Evolutionary conservation across 2,113 vertebrate genomes (phyloP).

Genomic region (Xenotilapia longispinis): DNA sequence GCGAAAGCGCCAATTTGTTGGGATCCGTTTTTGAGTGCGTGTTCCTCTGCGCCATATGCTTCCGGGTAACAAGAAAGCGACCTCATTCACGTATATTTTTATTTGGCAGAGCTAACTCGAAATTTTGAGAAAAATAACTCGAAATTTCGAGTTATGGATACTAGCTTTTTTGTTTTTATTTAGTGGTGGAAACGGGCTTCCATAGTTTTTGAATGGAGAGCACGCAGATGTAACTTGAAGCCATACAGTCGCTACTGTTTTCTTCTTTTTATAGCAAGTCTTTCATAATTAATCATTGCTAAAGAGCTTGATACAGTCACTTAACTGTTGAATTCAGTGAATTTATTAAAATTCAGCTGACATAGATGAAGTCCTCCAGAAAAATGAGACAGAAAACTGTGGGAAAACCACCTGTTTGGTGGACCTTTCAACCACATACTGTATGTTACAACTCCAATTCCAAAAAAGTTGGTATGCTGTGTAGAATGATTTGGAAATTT

Average conservation of each 20-base stretch:
- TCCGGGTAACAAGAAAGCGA: too few species aligned
- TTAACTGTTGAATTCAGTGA: background rate
- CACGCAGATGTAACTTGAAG: background rate
- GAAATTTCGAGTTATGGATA: too few species aligned
- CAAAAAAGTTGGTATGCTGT: background rate
- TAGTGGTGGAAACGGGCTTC: too few species aligned
- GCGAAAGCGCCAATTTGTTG: too few species aligned
- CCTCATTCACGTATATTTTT: too few species aligned
- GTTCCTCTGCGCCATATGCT: too few species aligned
- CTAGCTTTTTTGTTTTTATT: too few species aligned
- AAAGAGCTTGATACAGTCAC: background rate
- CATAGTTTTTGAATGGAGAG: background rate
- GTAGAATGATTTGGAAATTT: background rate
- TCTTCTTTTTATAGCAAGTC: background rate
- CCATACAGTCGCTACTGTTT: background rate
- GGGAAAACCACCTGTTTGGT: background rate
- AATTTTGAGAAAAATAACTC: too few species aligned
- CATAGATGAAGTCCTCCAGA: background rate
- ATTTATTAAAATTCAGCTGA: background rate
- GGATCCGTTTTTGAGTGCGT: too few species aligned
- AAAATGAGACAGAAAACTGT: rapidly evolving
- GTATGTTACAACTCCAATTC: background rate
- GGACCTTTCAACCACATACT: background rate
- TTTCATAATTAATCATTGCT: background rate
- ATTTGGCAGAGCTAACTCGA: too few species aligned